A percentile compares a stretch with the other conserved stretches of the same genome.
Conservation (phyloP, 2,797 vertebrate species). For the Balearica regulorum region DNA sequence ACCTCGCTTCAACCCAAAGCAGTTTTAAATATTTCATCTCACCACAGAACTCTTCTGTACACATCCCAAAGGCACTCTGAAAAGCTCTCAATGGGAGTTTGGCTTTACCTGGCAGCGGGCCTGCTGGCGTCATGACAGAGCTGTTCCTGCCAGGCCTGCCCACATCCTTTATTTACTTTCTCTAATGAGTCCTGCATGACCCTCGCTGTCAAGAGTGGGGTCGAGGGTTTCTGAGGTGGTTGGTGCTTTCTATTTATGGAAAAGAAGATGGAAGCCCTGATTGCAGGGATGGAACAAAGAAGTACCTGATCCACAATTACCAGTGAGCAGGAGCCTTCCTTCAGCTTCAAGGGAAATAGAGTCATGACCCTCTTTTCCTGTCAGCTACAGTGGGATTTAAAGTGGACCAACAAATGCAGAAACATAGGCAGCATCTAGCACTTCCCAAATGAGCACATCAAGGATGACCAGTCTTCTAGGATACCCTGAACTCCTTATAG, state of each 20-base stretch:
- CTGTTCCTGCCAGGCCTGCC: neutral
- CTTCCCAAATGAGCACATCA: neutral
- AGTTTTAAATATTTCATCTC: constrained; percentile 63
- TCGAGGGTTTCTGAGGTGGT: neutral
- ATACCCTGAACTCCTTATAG: neutral
- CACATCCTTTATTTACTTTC: constrained; percentile 29
- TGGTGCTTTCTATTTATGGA: neutral
- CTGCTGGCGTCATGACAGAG: constrained; percentile 27
- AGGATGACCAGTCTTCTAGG: neutral
- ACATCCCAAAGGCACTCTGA: constrained; percentile 26
- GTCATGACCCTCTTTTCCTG: neutral
- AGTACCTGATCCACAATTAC: neutral
- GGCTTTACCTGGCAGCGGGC: neutral
- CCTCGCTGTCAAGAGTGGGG: neutral
- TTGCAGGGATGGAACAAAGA: neutral
- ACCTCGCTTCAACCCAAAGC: constrained; percentile 43
- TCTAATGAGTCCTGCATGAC: constrained; percentile 9
- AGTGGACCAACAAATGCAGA: neutral
- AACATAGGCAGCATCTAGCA: neutral
- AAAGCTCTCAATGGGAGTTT: neutral
- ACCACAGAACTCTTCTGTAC: constrained; percentile 31
- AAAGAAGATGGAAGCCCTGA: neutral
- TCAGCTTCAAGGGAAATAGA: neutral
- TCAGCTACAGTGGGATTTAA: neutral
- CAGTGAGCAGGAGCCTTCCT: neutral